phyloP scores from a whole-genome alignment of 2,113 vertebrate genomes.

The Phainopepla nitens region DNA sequence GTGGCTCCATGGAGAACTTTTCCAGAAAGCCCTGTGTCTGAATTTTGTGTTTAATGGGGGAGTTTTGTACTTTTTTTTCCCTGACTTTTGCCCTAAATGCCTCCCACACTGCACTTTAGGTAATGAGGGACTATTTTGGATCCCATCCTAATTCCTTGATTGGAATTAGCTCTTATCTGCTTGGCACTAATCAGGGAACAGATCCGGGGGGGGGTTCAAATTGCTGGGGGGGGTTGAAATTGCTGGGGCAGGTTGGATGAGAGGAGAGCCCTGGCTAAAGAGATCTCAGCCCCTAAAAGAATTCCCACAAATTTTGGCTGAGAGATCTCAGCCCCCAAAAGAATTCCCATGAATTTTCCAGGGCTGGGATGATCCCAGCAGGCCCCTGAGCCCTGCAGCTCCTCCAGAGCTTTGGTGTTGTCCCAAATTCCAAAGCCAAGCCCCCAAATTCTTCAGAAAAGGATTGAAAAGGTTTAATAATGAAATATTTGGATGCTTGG shows the following conservation, averaged over 20 bases:
- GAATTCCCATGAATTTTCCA: background rate
- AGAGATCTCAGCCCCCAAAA: background rate
- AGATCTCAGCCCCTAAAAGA: background rate
- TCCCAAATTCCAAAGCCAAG: background rate
- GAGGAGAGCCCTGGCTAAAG: background rate
- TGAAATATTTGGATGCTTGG: fast-evolving
- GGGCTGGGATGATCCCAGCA: background rate
- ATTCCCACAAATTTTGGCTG: background rate
- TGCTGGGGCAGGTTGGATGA: background rate
- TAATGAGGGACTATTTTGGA: background rate
- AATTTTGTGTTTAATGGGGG: background rate
- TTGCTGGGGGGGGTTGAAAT: background rate
- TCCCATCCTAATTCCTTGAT: background rate
- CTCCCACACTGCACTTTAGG: background rate
- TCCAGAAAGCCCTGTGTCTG: background rate
- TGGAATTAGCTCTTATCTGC: background rate
- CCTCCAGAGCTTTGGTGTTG: background rate
- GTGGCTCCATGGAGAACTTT: background rate
- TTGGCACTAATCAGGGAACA: background rate
- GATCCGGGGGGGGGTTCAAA: background rate
- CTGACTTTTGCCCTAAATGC: background rate
- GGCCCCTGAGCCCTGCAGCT: background rate
- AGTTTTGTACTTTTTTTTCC: background rate
- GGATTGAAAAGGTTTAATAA: background rate
- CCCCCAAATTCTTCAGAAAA: background rate